phyloP scores from a whole-genome alignment of 1,140 invertebrate genomes.

The Scaptomyza pallida region DNA sequence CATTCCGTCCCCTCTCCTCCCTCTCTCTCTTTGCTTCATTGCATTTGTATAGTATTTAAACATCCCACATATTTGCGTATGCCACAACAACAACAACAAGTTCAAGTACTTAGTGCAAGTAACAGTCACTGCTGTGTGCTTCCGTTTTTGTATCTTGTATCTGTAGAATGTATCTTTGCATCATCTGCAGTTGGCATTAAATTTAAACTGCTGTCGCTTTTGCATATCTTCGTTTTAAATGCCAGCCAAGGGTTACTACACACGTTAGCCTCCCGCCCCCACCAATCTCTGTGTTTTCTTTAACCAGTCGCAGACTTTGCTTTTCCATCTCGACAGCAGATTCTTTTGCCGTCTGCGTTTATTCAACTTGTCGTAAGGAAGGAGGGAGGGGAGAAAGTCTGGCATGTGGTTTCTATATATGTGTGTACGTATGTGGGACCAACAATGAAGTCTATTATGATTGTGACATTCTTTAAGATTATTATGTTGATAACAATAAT shows the following conservation, averaged over 20 bases:
- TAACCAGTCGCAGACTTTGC: constrained; percentile 57
- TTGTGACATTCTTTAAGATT: constrained; percentile 18
- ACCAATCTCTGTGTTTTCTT: not conserved
- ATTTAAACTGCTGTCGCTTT: constrained; percentile 52
- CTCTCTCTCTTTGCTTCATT: not conserved
- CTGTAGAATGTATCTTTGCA: constrained; percentile 19
- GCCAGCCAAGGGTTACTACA: constrained; percentile 32
- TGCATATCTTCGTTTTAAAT: constrained; percentile 11
- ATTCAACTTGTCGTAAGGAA: constrained; percentile 7
- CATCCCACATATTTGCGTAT: constrained; percentile 52
- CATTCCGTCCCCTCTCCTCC: not conserved
- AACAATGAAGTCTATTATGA: constrained; percentile 22
- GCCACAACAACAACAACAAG: not conserved
- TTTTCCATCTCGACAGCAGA: constrained; percentile 45
- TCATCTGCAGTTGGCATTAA: constrained; percentile 62
- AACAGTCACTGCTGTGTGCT: not conserved
- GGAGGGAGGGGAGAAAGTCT: constrained; percentile 1
- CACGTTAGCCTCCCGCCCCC: not conserved
- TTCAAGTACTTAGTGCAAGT: constrained; percentile 34
- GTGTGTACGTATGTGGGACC: not conserved
- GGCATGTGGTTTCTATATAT: constrained; percentile 14
- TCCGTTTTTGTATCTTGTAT: constrained; percentile 19
- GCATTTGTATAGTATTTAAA: constrained; percentile 2
- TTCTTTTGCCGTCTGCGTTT: constrained; percentile 32
- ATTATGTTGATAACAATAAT: constrained; percentile 11